Evolutionary conservation across 2,888 invertebrate species (phyloP), one percentile per base, ranked within the genome.

Genomic region (Philaethria dido): DNA sequence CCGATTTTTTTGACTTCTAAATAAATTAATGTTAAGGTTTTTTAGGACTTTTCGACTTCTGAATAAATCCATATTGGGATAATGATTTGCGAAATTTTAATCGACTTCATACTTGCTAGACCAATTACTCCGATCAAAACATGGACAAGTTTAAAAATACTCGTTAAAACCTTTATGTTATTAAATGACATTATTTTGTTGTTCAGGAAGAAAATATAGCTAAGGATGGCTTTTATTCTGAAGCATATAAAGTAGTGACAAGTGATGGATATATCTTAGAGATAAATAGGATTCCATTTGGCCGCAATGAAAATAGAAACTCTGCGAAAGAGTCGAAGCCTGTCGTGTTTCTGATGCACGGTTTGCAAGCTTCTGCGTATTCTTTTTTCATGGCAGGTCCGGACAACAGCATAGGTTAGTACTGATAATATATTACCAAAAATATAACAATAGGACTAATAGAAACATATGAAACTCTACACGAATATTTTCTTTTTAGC

Each of bases 221-320:
- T 3, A 8, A 25, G 18, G 74, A 75, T 33, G 80, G 81, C 0
- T 83, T 80, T 68, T 74, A 73, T 18, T 75, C 74, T 0, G 80
- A 83, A 65, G 67, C 68, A 0, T 79, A 81, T 59, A 60, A 73
- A 8, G 74, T 79, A 22, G 63, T 66, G 0, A 82, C 83, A 2
- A 62, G 68, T 5, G 81, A 83, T 54, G 82, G 81, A 0, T 83
- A 82, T 61, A 77, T 81, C 5, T 69, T 83, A 45, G 75, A 77
- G 68, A 57, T 82, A 64, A 79, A 80, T 65, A 73, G 82, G 47
- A 82, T 82, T 66, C 82, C 83, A 3, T 72, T 73, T 48, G 74
- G 75, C 20, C 74, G 70, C 52, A 55, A 70, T 25, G 71, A 72
- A 47, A 62, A 63, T 13, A 62, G 18, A 3, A 61, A 63, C 5